Evolutionary conservation across 2,113 vertebrate species (phyloP).

Genomic region (Platysternon megacephalum): DNA sequence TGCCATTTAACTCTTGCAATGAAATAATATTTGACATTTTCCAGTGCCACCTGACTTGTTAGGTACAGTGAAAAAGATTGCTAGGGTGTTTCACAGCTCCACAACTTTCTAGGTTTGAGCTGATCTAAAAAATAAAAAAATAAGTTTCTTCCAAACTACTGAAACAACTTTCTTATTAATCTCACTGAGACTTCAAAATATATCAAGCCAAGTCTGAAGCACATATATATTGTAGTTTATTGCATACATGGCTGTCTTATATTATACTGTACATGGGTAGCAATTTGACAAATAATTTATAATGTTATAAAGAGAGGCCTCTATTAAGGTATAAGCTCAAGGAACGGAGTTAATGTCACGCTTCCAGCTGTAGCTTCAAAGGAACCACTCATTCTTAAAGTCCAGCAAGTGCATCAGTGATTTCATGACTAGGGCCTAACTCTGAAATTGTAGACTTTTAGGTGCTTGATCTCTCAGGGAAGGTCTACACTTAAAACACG

Average conservation of each 20-base stretch:
- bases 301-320: not conserved
- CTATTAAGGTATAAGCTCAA: not conserved
- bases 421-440: not conserved
- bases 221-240: accelerated
- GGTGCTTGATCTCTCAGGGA: not conserved
- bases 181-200: not conserved
- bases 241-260: not conserved
- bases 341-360: too few species aligned
- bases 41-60: conserved; percentile 26
- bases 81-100: conserved; percentile 13
- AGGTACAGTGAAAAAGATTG: conserved; percentile 13
- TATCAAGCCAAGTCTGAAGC: accelerated
- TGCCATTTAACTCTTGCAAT: not conserved
- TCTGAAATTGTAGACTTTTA: not conserved
- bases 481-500: not conserved
- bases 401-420: not conserved
- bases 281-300: not conserved
- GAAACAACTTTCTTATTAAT: not conserved
- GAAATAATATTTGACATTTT: not conserved
- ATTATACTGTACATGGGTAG: not conserved
- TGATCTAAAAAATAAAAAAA: conserved; percentile 50
- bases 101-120: conserved; percentile 1
- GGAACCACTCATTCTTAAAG: not conserved
- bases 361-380: too few species aligned
- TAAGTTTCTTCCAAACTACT: not conserved